These are phyloP conservation scores for Drosophila nr. perissopoda DNA, from an alignment of 2,888 invertebrate species.

Conservation along the genomic window DNA sequence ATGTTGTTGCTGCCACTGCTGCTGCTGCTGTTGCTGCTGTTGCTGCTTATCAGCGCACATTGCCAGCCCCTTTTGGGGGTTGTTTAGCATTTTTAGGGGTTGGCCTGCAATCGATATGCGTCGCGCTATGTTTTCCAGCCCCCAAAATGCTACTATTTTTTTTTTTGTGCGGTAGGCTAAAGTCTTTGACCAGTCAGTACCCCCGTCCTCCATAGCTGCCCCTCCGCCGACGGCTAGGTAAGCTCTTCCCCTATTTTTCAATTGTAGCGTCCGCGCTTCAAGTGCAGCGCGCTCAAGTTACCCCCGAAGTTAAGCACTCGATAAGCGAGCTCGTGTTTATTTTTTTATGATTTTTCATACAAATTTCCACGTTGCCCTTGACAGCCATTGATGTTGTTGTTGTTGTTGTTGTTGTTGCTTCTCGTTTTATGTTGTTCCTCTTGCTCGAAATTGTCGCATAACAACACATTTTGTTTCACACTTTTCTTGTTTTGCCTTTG, in stretches of 20 bases:
- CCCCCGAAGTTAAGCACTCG: slow-evolving; percentile 66
- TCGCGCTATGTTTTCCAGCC: slow-evolving; percentile 27
- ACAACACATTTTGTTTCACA: slow-evolving; percentile 47
- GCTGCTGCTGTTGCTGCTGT: slow-evolving; percentile 1
- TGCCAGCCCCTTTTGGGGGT: slow-evolving; percentile 59
- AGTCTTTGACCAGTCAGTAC: slow-evolving; percentile 39
- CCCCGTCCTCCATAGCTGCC: background rate
- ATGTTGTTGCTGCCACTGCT: slow-evolving; percentile 21
- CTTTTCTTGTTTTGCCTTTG: slow-evolving; percentile 17
- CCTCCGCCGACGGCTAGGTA: background rate
- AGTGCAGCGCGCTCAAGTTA: slow-evolving; percentile 50
- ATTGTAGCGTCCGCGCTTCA: slow-evolving; percentile 16
- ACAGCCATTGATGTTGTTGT: slow-evolving; percentile 57
- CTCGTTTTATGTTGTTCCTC: slow-evolving; percentile 7
- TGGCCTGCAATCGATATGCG: slow-evolving; percentile 73
- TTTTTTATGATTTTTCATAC: slow-evolving; percentile 40
- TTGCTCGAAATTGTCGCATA: slow-evolving; percentile 19
- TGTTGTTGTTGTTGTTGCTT: background rate
- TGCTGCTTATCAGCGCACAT: slow-evolving; percentile 66
- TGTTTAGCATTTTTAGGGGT: slow-evolving; percentile 66
- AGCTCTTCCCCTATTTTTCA: background rate
- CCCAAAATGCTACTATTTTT: background rate
- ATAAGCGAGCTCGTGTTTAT: slow-evolving; percentile 56
- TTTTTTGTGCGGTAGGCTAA: slow-evolving; percentile 52
- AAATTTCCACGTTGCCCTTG: slow-evolving; percentile 60